Percentiles rank a stretch among this genome's conserved stretches.
Conservation (phyloP, 2,888 invertebrate genomes). For the Lathronympha strigana region DNA sequence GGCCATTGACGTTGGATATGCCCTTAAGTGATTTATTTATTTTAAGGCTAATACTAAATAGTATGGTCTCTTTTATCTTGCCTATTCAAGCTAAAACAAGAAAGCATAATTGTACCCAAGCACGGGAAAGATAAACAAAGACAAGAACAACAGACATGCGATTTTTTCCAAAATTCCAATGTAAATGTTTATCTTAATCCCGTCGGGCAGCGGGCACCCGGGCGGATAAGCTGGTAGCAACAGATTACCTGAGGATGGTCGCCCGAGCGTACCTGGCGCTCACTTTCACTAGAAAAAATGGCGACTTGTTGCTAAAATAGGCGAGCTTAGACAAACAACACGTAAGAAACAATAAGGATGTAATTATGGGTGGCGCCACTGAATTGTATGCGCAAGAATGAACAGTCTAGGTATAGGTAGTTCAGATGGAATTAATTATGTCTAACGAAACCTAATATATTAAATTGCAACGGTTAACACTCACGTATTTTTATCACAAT, state of each 20-base stretch:
- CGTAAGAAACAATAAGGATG: not conserved
- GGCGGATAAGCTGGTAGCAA: slow-evolving; percentile 16
- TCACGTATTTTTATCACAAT: too few relatives aligned
- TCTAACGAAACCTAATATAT: too few relatives aligned
- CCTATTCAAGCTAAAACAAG: too few relatives aligned
- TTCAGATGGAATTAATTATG: not conserved
- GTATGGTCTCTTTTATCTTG: too few relatives aligned
- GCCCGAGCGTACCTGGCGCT: slow-evolving; percentile 17
- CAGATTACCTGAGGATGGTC: slow-evolving; percentile 14
- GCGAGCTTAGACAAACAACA: not conserved
- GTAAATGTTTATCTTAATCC: slow-evolving; percentile 41
- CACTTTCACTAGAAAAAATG: slow-evolving; percentile 24
- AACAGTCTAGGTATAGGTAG: not conserved
- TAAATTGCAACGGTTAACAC: too few relatives aligned
- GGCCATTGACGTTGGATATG: too few relatives aligned
- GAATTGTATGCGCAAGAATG: not conserved
- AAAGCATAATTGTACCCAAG: slow-evolving; percentile 2
- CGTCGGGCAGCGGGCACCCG: not conserved
- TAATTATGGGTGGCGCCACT: not conserved
- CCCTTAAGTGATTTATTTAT: too few relatives aligned
- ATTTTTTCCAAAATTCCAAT: slow-evolving; percentile 32
- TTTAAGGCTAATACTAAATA: too few relatives aligned
- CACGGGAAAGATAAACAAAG: slow-evolving; percentile 1
- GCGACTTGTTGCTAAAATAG: slow-evolving; percentile 11
- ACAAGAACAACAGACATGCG: slow-evolving; percentile 16